phyloP scores from a whole-genome alignment of 2,888 invertebrate genomes.

The Xestia c-nigrum region DNA sequence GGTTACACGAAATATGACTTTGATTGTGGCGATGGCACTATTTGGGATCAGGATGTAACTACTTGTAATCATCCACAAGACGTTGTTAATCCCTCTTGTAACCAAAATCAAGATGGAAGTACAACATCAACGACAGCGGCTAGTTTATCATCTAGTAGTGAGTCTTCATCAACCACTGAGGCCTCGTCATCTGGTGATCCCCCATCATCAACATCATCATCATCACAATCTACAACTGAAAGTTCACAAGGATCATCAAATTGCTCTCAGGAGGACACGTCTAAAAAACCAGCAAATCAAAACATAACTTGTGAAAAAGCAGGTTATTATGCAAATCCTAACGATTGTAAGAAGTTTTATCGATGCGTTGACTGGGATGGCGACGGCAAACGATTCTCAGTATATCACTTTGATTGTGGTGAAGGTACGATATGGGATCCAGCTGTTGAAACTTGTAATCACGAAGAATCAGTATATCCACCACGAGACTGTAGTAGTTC shows the following conservation, averaged over 20 bases:
- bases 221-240: constrained; percentile 64
- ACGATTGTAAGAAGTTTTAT: constrained; percentile 92
- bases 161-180: constrained; percentile 36
- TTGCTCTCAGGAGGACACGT: constrained; percentile 73
- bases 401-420: constrained; percentile 92
- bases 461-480: constrained; percentile 92
- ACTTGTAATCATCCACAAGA: constrained; percentile 87
- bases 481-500: constrained; percentile 83
- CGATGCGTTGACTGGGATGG: constrained; percentile 92
- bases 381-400: constrained; percentile 89
- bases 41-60: constrained; percentile 91
- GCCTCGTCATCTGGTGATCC: constrained; percentile 29
- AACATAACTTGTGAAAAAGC: constrained; percentile 88
- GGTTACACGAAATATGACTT: constrained; percentile 91
- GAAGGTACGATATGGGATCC: constrained; percentile 94
- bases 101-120: constrained; percentile 60
- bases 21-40: constrained; percentile 92
- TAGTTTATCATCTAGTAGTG: constrained; percentile 53
- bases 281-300: constrained; percentile 75
- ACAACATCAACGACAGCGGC: constrained; percentile 63
- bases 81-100: constrained; percentile 82
- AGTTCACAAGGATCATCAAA: constrained; percentile 71
- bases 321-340: constrained; percentile 91
- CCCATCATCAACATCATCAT: constrained; percentile 31
- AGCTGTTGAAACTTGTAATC: constrained; percentile 92